Percentiles rank a stretch among this genome's conserved stretches.
Conservation (phyloP, 2,797 vertebrate species). For the Silurus aristotelis region DNA sequence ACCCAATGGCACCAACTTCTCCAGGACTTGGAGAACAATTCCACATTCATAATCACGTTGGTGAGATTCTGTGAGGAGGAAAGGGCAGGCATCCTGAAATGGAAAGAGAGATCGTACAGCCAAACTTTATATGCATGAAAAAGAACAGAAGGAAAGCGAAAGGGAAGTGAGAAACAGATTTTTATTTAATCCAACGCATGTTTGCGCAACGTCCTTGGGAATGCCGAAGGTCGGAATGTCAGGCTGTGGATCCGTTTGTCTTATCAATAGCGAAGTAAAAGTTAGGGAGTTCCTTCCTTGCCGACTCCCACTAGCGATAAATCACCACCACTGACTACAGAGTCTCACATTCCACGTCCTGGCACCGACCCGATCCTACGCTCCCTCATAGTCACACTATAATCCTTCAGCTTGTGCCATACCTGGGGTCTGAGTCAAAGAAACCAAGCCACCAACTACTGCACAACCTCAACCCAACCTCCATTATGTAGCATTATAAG, state of each 20-base stretch:
- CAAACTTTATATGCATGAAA: conserved; percentile 23
- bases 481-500: conserved; percentile 9
- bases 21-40: not conserved
- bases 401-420: not conserved
- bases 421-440: not conserved
- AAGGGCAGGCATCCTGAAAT: not conserved
- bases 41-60: not conserved
- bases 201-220: conserved; percentile 31
- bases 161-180: conserved; percentile 40
- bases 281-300: conserved; percentile 26
- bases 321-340: conserved; percentile 35
- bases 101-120: conserved; percentile 39
- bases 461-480: not conserved
- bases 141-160: conserved; percentile 14
- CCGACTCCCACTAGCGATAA: conserved; percentile 41
- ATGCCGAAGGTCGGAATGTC: conserved; percentile 48
- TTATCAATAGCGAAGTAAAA: conserved; percentile 42
- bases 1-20: not conserved
- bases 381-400: conserved; percentile 7
- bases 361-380: conserved; percentile 21
- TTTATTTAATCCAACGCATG: conserved; percentile 10
- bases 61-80: not conserved
- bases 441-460: not conserved
- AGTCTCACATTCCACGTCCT: conserved; percentile 6
- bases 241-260: conserved; percentile 50